A percentile compares a stretch with the other conserved stretches of the same genome.
These are phyloP conservation scores for Meloidogyne floridensis DNA, from an alignment of 1,140 invertebrate species.

Conservation along the genomic window DNA sequence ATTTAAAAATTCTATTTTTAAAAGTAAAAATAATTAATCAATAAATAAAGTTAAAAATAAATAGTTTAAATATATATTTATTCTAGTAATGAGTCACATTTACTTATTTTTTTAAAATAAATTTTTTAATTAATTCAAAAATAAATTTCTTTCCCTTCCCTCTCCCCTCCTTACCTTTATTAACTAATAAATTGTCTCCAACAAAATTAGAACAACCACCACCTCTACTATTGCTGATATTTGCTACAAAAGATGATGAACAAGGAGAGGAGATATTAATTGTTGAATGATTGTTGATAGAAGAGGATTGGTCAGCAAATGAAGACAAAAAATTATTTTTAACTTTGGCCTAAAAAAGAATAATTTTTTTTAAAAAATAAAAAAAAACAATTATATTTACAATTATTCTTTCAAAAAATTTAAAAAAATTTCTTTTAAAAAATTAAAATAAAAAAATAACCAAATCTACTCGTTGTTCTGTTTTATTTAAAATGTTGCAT, in stretches of 20 bases:
- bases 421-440: too few species aligned
- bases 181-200: neutral
- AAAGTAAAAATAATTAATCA: neutral
- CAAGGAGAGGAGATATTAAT: neutral
- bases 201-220: neutral
- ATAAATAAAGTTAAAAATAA: neutral
- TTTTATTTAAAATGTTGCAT: neutral
- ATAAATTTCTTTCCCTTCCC: neutral
- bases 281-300: neutral
- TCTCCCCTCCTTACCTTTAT: neutral
- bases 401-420: too few species aligned
- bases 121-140: neutral
- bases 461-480: neutral
- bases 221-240: neutral
- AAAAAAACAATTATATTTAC: too few species aligned
- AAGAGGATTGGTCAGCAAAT: conserved; percentile 3
- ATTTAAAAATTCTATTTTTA: conserved; percentile 4
- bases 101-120: too few species aligned
- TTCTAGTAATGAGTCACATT: neutral
- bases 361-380: neutral
- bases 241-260: neutral
- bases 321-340: conserved; percentile 1
- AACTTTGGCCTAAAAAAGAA: neutral
- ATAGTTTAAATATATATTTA: neutral
- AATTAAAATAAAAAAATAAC: neutral